Conservation (phyloP, 2,113 vertebrate genomes). For the Ornithorhynchus anatinus region DNA sequence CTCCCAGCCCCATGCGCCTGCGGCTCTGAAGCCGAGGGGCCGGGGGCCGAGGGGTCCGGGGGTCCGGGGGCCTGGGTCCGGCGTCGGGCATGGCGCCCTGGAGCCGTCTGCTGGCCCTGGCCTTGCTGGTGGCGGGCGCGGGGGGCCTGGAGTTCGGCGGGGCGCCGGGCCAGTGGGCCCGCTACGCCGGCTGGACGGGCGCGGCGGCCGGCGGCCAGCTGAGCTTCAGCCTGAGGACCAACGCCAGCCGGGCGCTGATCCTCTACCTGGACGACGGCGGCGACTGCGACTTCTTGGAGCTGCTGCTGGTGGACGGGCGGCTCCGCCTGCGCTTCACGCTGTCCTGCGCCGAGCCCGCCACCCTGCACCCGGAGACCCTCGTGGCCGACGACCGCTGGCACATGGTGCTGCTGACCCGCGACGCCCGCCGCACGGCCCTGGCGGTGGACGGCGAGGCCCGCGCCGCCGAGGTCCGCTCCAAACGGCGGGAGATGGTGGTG, state of each 20-base stretch:
- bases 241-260: conserved; percentile 84
- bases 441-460: conserved; percentile 87
- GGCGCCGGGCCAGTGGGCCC: conserved; percentile 89
- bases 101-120: conserved; percentile 52
- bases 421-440: conserved; percentile 80
- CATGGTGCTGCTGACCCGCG: conserved; percentile 81
- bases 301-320: conserved; percentile 82
- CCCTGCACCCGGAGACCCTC: conserved; percentile 78
- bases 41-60: conserved; percentile 53
- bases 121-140: conserved; percentile 45
- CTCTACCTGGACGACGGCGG: conserved; percentile 93
- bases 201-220: conserved; percentile 83
- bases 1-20: conserved; percentile 52
- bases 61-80: conserved; percentile 46
- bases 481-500: conserved; percentile 88
- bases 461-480: conserved; percentile 84
- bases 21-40: conserved; percentile 54
- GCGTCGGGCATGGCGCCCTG: conserved; percentile 12
- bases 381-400: conserved; percentile 90
- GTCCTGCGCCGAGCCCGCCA: conserved; percentile 88
- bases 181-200: conserved; percentile 87
- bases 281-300: conserved; percentile 94
- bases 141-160: conserved; percentile 87
- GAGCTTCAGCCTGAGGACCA: conserved; percentile 90
- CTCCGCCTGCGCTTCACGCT: conserved; percentile 89